A percentile compares a stretch with the other conserved stretches of the same genome.
Conservation (phyloP, 92 coral and sea anemone species). For the Parazoanthus darwini region DNA sequence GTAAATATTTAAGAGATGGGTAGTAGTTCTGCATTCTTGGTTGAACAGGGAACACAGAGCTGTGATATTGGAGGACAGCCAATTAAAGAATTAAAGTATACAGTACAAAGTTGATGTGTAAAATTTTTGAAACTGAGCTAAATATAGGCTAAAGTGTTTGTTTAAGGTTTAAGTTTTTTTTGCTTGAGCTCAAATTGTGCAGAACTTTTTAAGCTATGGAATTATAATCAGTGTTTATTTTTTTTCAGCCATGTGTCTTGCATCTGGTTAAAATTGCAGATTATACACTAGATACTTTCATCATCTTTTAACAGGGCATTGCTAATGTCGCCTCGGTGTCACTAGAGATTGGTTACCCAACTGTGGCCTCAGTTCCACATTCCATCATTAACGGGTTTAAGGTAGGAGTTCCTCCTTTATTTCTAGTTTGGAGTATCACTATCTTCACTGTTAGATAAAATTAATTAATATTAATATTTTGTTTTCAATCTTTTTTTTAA, state of each 20-base stretch:
- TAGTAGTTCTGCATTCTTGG: no score
- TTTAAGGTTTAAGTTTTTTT: no score
- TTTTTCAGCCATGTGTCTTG: neutral
- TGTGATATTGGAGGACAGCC: no score
- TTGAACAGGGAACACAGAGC: no score
- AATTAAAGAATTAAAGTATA: no score
- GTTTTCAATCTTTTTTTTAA: no score
- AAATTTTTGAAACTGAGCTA: neutral
- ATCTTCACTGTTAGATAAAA: neutral
- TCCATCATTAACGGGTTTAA: slow-evolving; percentile 96
- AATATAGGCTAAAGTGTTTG: neutral
- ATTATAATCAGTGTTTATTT: neutral
- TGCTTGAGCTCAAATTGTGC: neutral
- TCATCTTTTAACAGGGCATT: slow-evolving; percentile 72
- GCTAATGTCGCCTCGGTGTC: slow-evolving; percentile 95
- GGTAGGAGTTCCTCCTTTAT: slow-evolving; percentile 48
- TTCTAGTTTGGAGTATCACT: neutral
- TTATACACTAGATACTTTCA: neutral
- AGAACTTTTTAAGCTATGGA: neutral
- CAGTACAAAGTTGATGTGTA: no score
- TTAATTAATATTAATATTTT: no score
- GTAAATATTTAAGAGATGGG: neutral
- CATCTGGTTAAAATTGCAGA: neutral
- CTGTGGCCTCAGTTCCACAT: slow-evolving; percentile 95
- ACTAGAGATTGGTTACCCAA: slow-evolving; percentile 94